Percentiles rank a stretch among this genome's conserved stretches.
These are phyloP conservation scores for Patella pellucida DNA, from an alignment of 2,888 invertebrate genomes.

Conservation along the genomic window DNA sequence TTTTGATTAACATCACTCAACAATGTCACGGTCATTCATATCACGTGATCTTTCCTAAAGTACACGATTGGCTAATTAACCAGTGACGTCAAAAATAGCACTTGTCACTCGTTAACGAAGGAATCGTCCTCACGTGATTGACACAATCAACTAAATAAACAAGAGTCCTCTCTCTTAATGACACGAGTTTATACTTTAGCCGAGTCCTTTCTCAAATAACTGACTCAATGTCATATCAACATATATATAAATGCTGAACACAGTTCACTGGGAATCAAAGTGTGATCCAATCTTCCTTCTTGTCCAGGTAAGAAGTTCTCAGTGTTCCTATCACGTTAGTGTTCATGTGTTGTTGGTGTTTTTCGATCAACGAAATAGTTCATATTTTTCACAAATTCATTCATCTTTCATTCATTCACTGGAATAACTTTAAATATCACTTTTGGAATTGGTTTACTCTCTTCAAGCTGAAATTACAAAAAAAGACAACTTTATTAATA, in stretches of 20 bases:
- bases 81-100: neutral
- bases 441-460: neutral
- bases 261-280: neutral
- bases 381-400: no score
- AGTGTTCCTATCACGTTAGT: neutral
- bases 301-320: no score
- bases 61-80: neutral
- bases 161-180: neutral
- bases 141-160: neutral
- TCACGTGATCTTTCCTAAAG: neutral
- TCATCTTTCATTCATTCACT: neutral
- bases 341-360: neutral
- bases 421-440: neutral
- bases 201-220: neutral
- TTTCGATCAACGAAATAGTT: no score
- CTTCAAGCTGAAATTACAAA: neutral
- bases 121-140: neutral
- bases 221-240: neutral
- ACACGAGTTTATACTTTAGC: neutral
- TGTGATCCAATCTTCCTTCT: no score
- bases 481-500: neutral
- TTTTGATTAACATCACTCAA: constrained; percentile 11
- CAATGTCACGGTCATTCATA: neutral
- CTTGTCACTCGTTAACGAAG: neutral
- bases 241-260: neutral